Conservation (phyloP, 2,113 vertebrate species). For the Lamprologus lemairii region DNA sequence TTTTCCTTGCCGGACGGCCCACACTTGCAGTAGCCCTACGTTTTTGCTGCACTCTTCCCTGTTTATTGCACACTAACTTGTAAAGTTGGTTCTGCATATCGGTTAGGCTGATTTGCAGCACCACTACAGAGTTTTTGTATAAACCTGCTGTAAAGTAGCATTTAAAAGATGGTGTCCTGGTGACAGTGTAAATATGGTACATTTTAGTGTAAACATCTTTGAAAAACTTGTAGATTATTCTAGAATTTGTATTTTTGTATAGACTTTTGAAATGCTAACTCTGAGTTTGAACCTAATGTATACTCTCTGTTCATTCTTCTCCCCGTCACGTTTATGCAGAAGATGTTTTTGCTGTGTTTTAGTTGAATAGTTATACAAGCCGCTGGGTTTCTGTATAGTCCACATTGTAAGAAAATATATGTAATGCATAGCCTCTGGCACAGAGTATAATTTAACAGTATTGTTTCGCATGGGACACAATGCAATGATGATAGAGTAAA, state of each 20-base stretch:
- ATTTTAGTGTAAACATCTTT: conserved; percentile 66
- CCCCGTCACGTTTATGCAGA: conserved; percentile 27
- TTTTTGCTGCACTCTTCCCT: conserved; percentile 55
- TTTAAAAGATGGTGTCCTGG: conserved; percentile 56
- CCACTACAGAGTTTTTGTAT: conserved; percentile 56
- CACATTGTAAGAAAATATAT: conserved; percentile 17
- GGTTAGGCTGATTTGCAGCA: conserved; percentile 34
- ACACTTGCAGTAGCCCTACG: conserved; percentile 49
- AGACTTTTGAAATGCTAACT: conserved; percentile 59
- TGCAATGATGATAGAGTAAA: conserved; percentile 45
- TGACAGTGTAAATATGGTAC: conserved; percentile 63
- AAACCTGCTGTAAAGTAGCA: conserved; percentile 70
- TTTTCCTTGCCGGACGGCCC: not conserved
- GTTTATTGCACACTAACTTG: conserved; percentile 57
- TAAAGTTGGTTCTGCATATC: conserved; percentile 26
- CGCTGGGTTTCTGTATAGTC: conserved; percentile 42
- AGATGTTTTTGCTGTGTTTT: conserved; percentile 13
- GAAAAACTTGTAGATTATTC: conserved; percentile 67
- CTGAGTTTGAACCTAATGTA: conserved; percentile 52
- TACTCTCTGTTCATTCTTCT: conserved; percentile 16
- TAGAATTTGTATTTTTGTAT: conserved; percentile 79
- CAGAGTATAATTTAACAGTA: conserved; percentile 42
- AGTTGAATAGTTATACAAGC: conserved; percentile 6
- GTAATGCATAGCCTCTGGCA: conserved; percentile 15
- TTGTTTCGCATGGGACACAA: conserved; percentile 52